phyloP scores from a whole-genome alignment of 1,140 invertebrate species.

The Eurytemora carolleeae region DNA sequence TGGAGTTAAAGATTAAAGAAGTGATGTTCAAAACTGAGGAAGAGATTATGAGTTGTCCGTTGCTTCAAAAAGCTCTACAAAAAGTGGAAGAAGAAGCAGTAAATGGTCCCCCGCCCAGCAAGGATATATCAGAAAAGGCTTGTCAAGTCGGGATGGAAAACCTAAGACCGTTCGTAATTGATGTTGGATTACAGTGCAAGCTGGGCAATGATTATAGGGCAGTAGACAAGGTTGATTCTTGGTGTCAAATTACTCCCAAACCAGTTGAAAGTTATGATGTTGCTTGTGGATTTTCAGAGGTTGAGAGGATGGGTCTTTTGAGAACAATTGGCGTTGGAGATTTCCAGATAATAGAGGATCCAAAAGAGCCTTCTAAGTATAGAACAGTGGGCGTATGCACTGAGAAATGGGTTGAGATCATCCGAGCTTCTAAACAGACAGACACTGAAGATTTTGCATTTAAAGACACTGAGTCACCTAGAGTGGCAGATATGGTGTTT shows the following conservation, averaged over 20 bases:
- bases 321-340: conserved; percentile 14
- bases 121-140: neutral
- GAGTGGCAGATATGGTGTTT: conserved; percentile 10
- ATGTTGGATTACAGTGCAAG: conserved; percentile 3
- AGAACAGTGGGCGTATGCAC: conserved; percentile 12
- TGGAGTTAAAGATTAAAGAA: neutral
- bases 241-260: neutral
- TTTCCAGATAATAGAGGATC: conserved; percentile 12
- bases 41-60: conserved; percentile 12
- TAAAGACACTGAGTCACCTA: conserved; percentile 14
- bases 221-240: neutral
- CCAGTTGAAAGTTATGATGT: no score
- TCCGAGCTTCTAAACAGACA: conserved; percentile 14
- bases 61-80: conserved; percentile 12
- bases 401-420: conserved; percentile 15
- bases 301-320: neutral
- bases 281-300: neutral
- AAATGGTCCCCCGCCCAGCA: neutral
- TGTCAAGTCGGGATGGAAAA: conserved; percentile 13
- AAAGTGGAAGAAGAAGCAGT: conserved; percentile 14
- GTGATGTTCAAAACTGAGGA: conserved; percentile 12
- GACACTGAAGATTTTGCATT: conserved; percentile 15
- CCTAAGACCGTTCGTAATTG: conserved; percentile 10
- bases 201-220: neutral
- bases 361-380: conserved; percentile 1